phyloP scores from a whole-genome alignment of 2,888 invertebrate genomes.

The Catocala nupta region DNA sequence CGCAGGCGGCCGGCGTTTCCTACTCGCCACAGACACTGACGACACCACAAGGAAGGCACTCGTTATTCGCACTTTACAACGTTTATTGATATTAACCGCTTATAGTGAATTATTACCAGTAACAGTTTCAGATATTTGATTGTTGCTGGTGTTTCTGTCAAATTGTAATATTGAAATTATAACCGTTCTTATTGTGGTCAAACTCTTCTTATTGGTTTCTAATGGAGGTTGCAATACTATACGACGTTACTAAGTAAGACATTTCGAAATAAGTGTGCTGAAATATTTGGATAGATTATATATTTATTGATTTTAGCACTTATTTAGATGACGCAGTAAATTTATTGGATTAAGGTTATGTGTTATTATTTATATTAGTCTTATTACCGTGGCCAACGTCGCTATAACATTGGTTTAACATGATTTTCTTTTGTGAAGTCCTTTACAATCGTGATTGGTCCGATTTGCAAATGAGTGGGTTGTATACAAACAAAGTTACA shows the following conservation, averaged over 20 bases:
- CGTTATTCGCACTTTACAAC: slow-evolving; percentile 69
- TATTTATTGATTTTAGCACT: not conserved
- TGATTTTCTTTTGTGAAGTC: slow-evolving; percentile 22
- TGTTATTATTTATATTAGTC: not conserved
- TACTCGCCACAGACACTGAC: slow-evolving; percentile 64
- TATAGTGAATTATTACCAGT: slow-evolving; percentile 11
- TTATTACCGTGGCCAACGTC: not conserved
- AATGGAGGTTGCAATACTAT: too few relatives aligned
- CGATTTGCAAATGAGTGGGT: slow-evolving; percentile 53
- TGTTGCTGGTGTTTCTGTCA: not conserved
- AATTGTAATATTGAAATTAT: not conserved
- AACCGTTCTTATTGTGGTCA: too few relatives aligned
- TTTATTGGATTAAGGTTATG: not conserved
- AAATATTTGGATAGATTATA: not conserved
- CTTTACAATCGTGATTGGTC: slow-evolving; percentile 19
- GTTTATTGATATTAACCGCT: slow-evolving; percentile 60
- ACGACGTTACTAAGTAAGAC: too few relatives aligned
- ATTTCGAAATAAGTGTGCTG: too few relatives aligned
- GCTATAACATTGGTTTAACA: slow-evolving; percentile 25
- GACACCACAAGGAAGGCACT: slow-evolving; percentile 76
- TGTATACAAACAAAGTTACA: slow-evolving; percentile 59
- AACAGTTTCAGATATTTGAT: not conserved
- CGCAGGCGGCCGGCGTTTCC: slow-evolving; percentile 76
- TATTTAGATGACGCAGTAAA: not conserved
- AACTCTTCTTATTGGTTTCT: too few relatives aligned